phyloP scores from a whole-genome alignment of 2,888 invertebrate species.

The Iselma pallidipennis region DNA sequence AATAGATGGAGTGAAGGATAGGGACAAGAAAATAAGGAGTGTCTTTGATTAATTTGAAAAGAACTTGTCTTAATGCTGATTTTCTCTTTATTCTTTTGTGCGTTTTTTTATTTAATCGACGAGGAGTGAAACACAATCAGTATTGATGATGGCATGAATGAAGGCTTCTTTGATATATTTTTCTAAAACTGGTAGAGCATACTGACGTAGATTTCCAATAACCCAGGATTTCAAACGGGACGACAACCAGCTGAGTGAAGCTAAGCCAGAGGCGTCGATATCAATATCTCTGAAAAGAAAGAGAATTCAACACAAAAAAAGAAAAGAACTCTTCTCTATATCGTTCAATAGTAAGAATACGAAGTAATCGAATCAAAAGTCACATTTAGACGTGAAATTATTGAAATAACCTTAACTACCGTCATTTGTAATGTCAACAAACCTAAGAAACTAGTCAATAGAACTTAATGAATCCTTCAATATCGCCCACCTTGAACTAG shows the following conservation, averaged over 20 bases:
- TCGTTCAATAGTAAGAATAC: too few relatives aligned
- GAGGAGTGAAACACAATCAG: conserved; percentile 28
- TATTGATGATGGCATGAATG: conserved; percentile 40
- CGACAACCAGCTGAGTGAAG: conserved; percentile 48
- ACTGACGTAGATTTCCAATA: conserved; percentile 45
- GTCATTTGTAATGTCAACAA: too few relatives aligned
- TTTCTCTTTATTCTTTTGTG: neutral
- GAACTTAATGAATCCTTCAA: too few relatives aligned
- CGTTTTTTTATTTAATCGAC: conserved; percentile 11
- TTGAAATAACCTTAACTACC: too few relatives aligned
- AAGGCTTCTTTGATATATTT: conserved; percentile 43
- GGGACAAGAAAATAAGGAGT: too few relatives aligned
- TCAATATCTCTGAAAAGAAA: conserved; percentile 48
- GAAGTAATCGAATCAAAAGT: too few relatives aligned
- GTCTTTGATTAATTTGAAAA: too few relatives aligned
- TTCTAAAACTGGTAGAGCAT: conserved; percentile 40
- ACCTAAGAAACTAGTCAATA: too few relatives aligned
- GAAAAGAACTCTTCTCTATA: neutral
- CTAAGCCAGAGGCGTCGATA: conserved; percentile 47
- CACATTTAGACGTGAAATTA: too few relatives aligned
- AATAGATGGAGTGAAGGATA: too few relatives aligned
- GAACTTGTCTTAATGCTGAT: too few relatives aligned
- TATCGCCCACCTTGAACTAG: too few relatives aligned
- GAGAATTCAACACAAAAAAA: neutral
- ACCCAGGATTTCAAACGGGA: conserved; percentile 44